Evolutionary conservation across 1,140 invertebrate genomes (phyloP).

Genomic region (Drusus annulatus): DNA sequence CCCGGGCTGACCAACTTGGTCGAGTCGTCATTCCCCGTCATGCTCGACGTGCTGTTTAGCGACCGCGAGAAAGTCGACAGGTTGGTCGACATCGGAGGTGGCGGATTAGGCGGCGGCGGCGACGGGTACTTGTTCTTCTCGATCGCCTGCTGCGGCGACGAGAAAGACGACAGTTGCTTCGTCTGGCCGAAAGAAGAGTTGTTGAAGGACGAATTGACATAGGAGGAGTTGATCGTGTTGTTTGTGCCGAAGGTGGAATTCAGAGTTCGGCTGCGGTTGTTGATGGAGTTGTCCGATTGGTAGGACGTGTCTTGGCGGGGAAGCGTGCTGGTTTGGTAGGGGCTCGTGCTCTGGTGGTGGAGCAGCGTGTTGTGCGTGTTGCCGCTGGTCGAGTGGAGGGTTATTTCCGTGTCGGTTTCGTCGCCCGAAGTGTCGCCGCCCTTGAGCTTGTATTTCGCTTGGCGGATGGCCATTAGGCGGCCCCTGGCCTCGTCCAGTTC

Average conservation of each 20-base stretch:
- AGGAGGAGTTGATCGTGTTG: constrained; percentile 53
- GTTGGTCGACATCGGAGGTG: constrained; percentile 61
- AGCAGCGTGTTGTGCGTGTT: constrained; percentile 64
- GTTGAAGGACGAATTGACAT: constrained; percentile 46
- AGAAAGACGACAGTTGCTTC: constrained; percentile 36
- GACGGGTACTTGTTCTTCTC: constrained; percentile 56
- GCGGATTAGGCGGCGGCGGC: constrained; percentile 55
- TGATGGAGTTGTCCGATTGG: constrained; percentile 58
- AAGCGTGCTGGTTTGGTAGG: constrained; percentile 56
- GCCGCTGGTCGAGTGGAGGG: constrained; percentile 61
- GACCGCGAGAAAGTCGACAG: constrained; percentile 66
- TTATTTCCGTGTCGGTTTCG: constrained; percentile 71
- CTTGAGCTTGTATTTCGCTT: constrained; percentile 86
- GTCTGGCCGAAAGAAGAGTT: constrained; percentile 8
- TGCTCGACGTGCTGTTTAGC: constrained; percentile 21
- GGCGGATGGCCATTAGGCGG: constrained; percentile 87
- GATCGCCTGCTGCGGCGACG: constrained; percentile 37
- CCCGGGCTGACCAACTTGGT: constrained; percentile 58
- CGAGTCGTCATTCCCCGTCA: constrained; percentile 20
- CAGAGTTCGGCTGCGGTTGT: constrained; percentile 28
- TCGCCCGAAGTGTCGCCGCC: constrained; percentile 73
- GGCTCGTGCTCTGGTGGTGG: constrained; percentile 44
- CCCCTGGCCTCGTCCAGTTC: constrained; percentile 94
- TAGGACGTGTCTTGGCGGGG: constrained; percentile 52
- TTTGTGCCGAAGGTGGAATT: constrained; percentile 48